Base-by-base conservation (phyloP, 2,888 invertebrate genomes). In the Baronia brevicornis region DNA sequence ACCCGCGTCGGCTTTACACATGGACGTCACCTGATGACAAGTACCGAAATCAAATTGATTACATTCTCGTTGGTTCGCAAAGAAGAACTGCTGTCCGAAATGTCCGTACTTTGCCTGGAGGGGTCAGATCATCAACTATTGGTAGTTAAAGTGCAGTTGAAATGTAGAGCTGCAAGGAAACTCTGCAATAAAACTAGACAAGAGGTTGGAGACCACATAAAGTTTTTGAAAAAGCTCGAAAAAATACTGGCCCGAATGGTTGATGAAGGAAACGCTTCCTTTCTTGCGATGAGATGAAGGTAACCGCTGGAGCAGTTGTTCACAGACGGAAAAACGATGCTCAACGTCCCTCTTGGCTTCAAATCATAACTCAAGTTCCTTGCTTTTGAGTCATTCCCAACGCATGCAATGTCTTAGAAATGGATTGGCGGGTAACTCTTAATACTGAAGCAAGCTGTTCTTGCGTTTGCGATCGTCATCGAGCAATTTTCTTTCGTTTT, bases 11-110 rank as follows among this genome's bases (percentile, higher is more conserved):
- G 5, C 30, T 41, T 0, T 43, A 41, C 5, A 44, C 44, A 0
- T 39, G 41, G 42, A 39, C 17, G 5, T 34, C 39, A 11, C 38
- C 41, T 2, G 37, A 30, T 5, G 41, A 26, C 3, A 30, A 14
- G 0, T 15, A 30, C 8, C 23, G 38, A 0, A 39, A 43, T 8
- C 46, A 46, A 28, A 43, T 43, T 2, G 42, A 41, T 13, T 46
- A 44, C 19, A 39, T 43, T 2, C 4, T 43, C n/a, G 33, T 37
- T 4, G 4, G 18, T 5, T 28, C 35, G 1, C 25, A 39, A n/a
- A 42, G 41, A 36, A 29, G 10, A 28, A 33, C 29, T 1, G 38
- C 28, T 0, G 30, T 44, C 1, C 10, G 3, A 8, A 39, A 21
- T 14, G 14, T 6, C n/a, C 29, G 22, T 6, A 22, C 20, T 4